Conservation (phyloP, 2,888 invertebrate genomes). For the Clitarchus hookeri region DNA sequence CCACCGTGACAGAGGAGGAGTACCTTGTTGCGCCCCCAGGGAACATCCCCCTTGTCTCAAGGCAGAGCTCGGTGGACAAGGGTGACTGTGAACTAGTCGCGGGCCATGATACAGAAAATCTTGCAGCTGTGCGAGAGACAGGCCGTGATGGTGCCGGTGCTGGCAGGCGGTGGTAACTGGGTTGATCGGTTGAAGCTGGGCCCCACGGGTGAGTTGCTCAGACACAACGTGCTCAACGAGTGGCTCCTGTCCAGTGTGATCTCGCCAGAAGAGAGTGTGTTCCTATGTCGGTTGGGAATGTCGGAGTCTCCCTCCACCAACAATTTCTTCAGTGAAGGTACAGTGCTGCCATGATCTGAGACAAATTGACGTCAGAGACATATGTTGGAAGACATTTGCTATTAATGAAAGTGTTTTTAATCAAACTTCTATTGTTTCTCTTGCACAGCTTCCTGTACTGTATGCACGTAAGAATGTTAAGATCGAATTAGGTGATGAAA, state of each 20-base stretch:
- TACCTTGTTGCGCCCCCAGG: slow-evolving; percentile 92
- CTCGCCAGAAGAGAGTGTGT: slow-evolving; percentile 58
- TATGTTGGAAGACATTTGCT: too few relatives aligned
- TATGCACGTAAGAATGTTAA: too few relatives aligned
- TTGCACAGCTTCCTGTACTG: too few relatives aligned
- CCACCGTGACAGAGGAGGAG: slow-evolving; percentile 77
- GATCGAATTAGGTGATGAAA: too few relatives aligned
- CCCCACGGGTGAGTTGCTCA: slow-evolving; percentile 58
- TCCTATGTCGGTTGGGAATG: slow-evolving; percentile 46
- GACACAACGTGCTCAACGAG: slow-evolving; percentile 60
- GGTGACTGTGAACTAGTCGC: background rate
- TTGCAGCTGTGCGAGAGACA: slow-evolving; percentile 44
- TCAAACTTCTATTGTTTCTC: too few relatives aligned
- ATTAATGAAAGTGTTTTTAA: too few relatives aligned
- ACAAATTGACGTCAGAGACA: too few relatives aligned
- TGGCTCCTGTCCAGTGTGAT: slow-evolving; percentile 60
- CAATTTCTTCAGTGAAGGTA: background rate
- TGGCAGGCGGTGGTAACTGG: slow-evolving; percentile 24
- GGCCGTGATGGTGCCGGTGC: slow-evolving; percentile 43
- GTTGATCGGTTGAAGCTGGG: slow-evolving; percentile 49
- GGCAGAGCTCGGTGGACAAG: background rate
- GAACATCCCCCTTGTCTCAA: slow-evolving; percentile 68
- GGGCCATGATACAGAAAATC: slow-evolving; percentile 40
- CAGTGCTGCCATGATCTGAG: too few relatives aligned
- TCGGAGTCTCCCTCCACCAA: background rate